These are phyloP conservation scores for Dryobates pubescens DNA, from an alignment of 2,797 vertebrate species.

Conservation along the genomic window DNA sequence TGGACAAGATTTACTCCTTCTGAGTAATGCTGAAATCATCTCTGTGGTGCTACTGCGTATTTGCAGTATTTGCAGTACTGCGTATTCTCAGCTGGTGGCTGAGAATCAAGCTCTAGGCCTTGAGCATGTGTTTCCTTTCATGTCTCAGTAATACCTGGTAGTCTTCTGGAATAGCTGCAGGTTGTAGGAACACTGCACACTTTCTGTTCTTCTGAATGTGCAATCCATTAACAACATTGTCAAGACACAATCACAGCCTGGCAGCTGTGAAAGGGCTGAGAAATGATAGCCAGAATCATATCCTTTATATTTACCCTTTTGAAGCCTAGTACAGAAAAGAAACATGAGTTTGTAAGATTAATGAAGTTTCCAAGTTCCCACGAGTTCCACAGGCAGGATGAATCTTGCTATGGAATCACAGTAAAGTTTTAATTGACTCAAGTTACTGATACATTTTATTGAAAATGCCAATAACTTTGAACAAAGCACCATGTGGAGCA, in stretches of 20 bases:
- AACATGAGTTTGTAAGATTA: neutral
- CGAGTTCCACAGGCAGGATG: neutral
- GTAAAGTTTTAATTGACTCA: neutral
- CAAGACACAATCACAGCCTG: neutral
- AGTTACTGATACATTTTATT: neutral
- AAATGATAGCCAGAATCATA: neutral
- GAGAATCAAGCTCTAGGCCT: neutral
- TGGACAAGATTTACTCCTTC: neutral
- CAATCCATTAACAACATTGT: neutral
- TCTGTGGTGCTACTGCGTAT: neutral
- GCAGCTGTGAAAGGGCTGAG: neutral
- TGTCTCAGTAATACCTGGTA: neutral
- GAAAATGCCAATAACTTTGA: slow-evolving; percentile 1
- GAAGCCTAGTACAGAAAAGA: neutral
- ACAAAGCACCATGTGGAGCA: neutral
- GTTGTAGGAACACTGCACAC: accelerated
- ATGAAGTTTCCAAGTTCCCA: neutral
- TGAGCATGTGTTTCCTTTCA: accelerated
- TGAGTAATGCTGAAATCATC: neutral
- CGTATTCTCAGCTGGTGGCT: too few relatives aligned
- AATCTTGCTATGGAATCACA: neutral
- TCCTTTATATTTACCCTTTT: neutral
- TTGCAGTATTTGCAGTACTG: too few relatives aligned
- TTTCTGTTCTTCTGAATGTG: neutral
- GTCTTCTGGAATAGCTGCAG: neutral